phyloP scores from a whole-genome alignment of 35 echinoderm and acorn worm genomes.

The Lytechinus variegatus region DNA sequence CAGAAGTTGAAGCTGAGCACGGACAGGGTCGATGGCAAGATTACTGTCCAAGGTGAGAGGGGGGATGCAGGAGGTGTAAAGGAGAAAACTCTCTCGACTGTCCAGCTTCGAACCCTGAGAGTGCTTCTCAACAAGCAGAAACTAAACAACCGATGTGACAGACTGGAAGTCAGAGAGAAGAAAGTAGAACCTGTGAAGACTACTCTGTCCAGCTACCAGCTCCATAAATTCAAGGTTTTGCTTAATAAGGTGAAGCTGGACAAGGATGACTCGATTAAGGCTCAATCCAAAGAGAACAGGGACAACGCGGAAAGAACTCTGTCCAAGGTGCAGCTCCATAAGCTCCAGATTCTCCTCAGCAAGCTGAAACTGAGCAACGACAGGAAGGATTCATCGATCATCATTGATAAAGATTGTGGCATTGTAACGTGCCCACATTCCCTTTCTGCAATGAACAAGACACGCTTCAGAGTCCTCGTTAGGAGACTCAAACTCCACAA shows the following conservation, averaged over 20 bases:
- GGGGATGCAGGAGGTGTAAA: neutral
- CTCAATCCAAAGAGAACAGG: neutral
- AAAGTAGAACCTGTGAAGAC: neutral
- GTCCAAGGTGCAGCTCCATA: neutral
- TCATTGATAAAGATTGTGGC: neutral
- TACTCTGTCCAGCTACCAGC: neutral
- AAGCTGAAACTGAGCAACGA: neutral
- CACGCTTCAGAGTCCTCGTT: neutral
- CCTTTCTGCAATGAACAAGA: neutral
- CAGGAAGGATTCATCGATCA: neutral
- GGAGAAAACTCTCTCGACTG: neutral
- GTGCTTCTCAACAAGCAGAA: neutral
- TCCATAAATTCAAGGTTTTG: neutral
- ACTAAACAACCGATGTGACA: neutral
- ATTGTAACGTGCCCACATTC: neutral
- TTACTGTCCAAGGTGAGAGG: neutral
- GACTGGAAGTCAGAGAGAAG: neutral
- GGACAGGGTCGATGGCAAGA: neutral
- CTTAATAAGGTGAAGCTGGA: neutral
- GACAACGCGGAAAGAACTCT: neutral
- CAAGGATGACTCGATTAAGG: neutral
- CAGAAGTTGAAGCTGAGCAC: constrained; percentile 37
- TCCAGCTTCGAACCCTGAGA: neutral
- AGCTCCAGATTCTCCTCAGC: neutral
- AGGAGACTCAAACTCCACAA: constrained; percentile 4